Evolutionary conservation across 2,888 invertebrate genomes (phyloP).

Genomic region (Dascillus cervinus): DNA sequence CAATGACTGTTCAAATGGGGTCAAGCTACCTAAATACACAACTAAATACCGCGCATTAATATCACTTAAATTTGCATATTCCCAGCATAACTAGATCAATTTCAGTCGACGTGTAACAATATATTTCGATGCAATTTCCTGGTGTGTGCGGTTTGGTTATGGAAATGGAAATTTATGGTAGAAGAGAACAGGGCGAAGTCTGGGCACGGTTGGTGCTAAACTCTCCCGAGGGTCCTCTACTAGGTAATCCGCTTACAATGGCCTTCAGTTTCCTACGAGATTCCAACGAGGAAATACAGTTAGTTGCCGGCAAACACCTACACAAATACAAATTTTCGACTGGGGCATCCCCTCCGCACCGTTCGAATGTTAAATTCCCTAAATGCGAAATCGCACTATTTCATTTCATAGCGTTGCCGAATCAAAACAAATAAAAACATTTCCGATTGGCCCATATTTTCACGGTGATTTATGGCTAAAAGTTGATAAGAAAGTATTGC

Average conservation of each 20-base stretch:
- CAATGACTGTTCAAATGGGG: not conserved
- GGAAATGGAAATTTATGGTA: constrained; percentile 18
- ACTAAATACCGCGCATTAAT: constrained; percentile 5
- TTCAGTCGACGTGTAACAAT: constrained; percentile 11
- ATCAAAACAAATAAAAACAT: too few relatives aligned
- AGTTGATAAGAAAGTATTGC: constrained; percentile 34
- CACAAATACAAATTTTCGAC: too few relatives aligned
- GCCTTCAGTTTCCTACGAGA: too few relatives aligned
- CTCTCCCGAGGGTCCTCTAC: constrained; percentile 14
- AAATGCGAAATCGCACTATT: too few relatives aligned
- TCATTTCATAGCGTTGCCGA: too few relatives aligned
- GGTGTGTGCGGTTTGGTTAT: constrained; percentile 16
- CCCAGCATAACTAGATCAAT: constrained; percentile 12
- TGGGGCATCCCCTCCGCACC: too few relatives aligned
- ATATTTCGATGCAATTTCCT: constrained; percentile 19
- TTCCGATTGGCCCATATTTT: constrained; percentile 16
- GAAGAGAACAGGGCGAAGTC: constrained; percentile 13
- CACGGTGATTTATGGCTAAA: constrained; percentile 29
- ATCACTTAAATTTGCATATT: constrained; percentile 13
- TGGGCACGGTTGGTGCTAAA: constrained; percentile 13
- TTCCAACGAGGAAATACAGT: too few relatives aligned
- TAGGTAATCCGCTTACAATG: constrained; percentile 18
- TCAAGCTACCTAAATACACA: not conserved
- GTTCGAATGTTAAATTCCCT: too few relatives aligned
- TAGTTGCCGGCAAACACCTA: too few relatives aligned